Conservation (phyloP, 2,113 vertebrate species). For the Corvus hawaiiensis region DNA sequence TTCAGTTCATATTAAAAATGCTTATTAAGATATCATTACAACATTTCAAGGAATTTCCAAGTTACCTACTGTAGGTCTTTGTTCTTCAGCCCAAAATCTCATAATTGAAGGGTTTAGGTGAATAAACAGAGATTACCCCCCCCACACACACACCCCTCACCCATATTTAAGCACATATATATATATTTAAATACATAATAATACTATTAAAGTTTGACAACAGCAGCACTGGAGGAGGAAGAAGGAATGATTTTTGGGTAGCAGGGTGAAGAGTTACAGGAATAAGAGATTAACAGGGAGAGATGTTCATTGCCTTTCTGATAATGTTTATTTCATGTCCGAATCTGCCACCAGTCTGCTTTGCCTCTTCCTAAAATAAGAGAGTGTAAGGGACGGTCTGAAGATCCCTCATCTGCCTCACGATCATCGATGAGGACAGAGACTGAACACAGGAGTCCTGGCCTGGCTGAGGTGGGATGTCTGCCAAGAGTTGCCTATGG, state of each 20-base stretch:
- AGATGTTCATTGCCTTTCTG: background rate
- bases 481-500: no score
- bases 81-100: background rate
- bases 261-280: background rate
- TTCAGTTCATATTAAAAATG: background rate
- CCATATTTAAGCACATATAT: fast-evolving
- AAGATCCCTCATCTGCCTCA: no score
- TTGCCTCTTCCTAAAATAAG: background rate
- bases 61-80: background rate
- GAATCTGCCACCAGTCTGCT: background rate
- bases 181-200: background rate
- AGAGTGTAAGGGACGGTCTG: no score
- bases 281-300: background rate
- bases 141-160: fast-evolving
- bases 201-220: background rate
- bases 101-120: background rate
- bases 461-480: no score
- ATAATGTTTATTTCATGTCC: background rate
- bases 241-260: background rate
- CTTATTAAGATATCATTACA: background rate
- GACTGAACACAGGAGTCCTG: no score
- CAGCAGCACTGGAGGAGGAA: background rate
- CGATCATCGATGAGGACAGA: no score
- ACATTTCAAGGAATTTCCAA: background rate
- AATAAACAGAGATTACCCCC: background rate